Conservation (phyloP, 2,888 invertebrate genomes). For the Plagiodera versicolora region DNA sequence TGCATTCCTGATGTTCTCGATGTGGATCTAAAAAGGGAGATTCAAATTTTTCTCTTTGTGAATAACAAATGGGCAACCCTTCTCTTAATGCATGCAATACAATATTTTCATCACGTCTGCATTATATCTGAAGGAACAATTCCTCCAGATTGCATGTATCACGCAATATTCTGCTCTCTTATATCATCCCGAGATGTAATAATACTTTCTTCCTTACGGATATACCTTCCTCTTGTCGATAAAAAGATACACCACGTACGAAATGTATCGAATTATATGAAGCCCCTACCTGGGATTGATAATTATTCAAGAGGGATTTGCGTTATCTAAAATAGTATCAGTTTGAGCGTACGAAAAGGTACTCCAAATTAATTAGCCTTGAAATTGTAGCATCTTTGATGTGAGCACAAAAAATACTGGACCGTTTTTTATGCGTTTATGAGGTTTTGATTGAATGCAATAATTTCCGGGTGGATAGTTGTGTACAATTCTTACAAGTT, state of each 20-base stretch:
- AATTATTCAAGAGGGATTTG: conserved; percentile 28
- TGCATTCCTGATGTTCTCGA: conserved; percentile 2
- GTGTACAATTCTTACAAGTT: background rate
- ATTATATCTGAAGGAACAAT: conserved; percentile 52
- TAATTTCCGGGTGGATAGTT: conserved; percentile 12
- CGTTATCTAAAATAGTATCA: conserved; percentile 32
- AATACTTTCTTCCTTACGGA: conserved; percentile 35
- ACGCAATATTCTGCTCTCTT: conserved; percentile 43
- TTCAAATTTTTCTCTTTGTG: conserved; percentile 48
- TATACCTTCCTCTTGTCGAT: conserved; percentile 20
- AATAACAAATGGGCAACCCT: conserved; percentile 51
- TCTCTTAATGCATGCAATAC: conserved; percentile 50
- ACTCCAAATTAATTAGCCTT: conserved; percentile 36
- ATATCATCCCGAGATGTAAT: conserved; percentile 42
- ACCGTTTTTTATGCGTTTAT: conserved; percentile 8
- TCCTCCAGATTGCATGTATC: conserved; percentile 43
- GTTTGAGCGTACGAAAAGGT: conserved; percentile 27
- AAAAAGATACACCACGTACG: conserved; percentile 29
- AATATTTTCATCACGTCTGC: conserved; percentile 53
- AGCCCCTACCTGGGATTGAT: conserved; percentile 28
- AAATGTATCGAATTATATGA: conserved; percentile 24
- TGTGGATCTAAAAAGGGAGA: conserved; percentile 39
- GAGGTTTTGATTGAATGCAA: conserved; percentile 14
- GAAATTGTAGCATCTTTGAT: conserved; percentile 30
- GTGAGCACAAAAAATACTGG: conserved; percentile 26